These are phyloP conservation scores for Pelecanoides urinatrix DNA, from an alignment of 2,113 vertebrate species.

Conservation along the genomic window DNA sequence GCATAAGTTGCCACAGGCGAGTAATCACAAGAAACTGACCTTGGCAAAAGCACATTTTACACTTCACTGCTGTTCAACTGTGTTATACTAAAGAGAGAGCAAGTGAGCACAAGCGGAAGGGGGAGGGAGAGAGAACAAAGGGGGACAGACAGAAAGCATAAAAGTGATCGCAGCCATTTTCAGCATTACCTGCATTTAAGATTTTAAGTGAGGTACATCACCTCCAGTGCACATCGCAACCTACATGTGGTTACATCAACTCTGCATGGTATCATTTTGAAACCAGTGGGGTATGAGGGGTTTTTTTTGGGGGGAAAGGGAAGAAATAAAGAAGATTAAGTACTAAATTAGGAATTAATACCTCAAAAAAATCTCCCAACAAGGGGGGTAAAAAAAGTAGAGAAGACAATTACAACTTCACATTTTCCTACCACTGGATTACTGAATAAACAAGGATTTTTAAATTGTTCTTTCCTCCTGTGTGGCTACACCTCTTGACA, in stretches of 20 bases:
- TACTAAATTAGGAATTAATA: neutral
- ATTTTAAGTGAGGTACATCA: neutral
- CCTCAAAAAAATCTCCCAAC: neutral
- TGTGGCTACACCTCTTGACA: neutral
- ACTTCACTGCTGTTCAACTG: slow-evolving; percentile 65
- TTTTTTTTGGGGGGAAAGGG: rapidly evolving
- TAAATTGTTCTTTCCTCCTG: neutral
- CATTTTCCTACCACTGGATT: neutral
- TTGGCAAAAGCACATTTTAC: slow-evolving; percentile 75
- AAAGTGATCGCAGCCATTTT: neutral
- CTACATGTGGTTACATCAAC: neutral
- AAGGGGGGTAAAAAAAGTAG: neutral
- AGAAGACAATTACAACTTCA: neutral
- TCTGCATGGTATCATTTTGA: neutral
- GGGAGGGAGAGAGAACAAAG: slow-evolving; percentile 24
- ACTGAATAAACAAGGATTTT: neutral
- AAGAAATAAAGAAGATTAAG: neutral
- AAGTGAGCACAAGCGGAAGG: slow-evolving; percentile 20
- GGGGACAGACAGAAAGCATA: neutral
- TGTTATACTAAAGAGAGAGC: slow-evolving; percentile 57
- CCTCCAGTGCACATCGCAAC: neutral
- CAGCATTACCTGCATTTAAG: neutral
- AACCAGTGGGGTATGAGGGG: neutral
- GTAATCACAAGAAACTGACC: slow-evolving; percentile 75
- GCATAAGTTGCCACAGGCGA: slow-evolving; percentile 71